Evolutionary conservation across 1,140 invertebrate species (phyloP), one percentile per base, ranked within the genome.

Genomic region (Conus betulinus): DNA sequence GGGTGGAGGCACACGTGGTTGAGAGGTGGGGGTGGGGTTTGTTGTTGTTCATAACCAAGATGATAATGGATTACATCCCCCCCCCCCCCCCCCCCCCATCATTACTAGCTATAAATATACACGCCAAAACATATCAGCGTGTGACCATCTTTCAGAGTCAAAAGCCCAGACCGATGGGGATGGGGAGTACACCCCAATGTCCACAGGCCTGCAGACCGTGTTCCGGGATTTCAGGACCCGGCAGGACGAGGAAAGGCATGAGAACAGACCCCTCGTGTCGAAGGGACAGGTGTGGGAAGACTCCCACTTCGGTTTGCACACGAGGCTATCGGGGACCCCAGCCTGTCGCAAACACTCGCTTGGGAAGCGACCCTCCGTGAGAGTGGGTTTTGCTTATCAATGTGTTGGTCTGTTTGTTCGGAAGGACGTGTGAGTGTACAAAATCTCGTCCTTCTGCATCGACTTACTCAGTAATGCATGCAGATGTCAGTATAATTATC

Each of bases 261-360:
- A 13, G 63, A 74, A 0, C 52, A 51, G 63, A 52, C 63, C 84
- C 39, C 52, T 27, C 11, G 71, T 74, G 51, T 20, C 8, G 8
- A 15, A 23, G 25, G 84, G 52, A 23, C 25, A 85, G 39, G 11
- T 51, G 63, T 85, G 52, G 27, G 63, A 23, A 25, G 63, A 74
- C 57, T 23, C 51, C 57, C 57, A 85, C 15, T 85, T 85, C 63
- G 79, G 79, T 10, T 51, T 81, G 39, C 20, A 81, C 39, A 81
- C 39, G 51, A 53, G 13, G 79, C 79, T 2, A 55, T 81, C 79
- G 39, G 13, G 39, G 79, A 81, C 15, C 7, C 39, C 39, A 20
- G 20, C 39, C 27, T 51, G 10, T 6, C 51, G 6, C 10, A 55
- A 17, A 53, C 27, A 10, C 51, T 81, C 13, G 3, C 39, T 6